phyloP scores from a whole-genome alignment of 2,888 invertebrate species.

The Eristalinus sepulchralis region DNA sequence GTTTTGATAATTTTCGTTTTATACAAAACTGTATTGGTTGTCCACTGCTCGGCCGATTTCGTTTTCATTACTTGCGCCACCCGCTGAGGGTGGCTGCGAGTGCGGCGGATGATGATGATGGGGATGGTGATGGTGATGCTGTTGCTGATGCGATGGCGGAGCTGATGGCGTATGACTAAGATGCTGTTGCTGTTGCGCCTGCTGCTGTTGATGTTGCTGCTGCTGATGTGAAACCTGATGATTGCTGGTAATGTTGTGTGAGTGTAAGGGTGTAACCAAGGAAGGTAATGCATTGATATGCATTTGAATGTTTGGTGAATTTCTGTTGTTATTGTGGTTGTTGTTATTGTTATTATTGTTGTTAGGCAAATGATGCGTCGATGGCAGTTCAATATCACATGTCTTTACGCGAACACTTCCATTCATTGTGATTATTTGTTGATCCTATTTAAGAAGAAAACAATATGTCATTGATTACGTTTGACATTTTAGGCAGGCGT shows the following conservation, averaged over 20 bases:
- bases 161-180: slow-evolving; percentile 55
- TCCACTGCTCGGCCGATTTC: slow-evolving; percentile 86
- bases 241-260: slow-evolving; percentile 29
- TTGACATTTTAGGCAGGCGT: too few species aligned
- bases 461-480: background rate
- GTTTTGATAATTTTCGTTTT: slow-evolving; percentile 72
- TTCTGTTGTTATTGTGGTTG: slow-evolving; percentile 60
- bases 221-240: slow-evolving; percentile 45
- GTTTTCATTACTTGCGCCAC: slow-evolving; percentile 62
- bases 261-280: slow-evolving; percentile 38
- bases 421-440: slow-evolving; percentile 81
- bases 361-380: slow-evolving; percentile 73
- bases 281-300: slow-evolving; percentile 42
- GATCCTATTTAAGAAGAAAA: slow-evolving; percentile 78
- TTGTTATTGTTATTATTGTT: slow-evolving; percentile 66
- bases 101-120: slow-evolving; percentile 66
- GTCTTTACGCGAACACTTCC: slow-evolving; percentile 81
- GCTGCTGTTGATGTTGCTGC: slow-evolving; percentile 69
- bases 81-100: slow-evolving; percentile 42
- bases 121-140: slow-evolving; percentile 72
- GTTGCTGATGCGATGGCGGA: slow-evolving; percentile 58
- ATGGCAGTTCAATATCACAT: slow-evolving; percentile 81
- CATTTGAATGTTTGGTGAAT: slow-evolving; percentile 51
- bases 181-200: slow-evolving; percentile 72
- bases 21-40: slow-evolving; percentile 91